phyloP scores from a whole-genome alignment of 2,113 vertebrate genomes.

The Anguilla japonica region DNA sequence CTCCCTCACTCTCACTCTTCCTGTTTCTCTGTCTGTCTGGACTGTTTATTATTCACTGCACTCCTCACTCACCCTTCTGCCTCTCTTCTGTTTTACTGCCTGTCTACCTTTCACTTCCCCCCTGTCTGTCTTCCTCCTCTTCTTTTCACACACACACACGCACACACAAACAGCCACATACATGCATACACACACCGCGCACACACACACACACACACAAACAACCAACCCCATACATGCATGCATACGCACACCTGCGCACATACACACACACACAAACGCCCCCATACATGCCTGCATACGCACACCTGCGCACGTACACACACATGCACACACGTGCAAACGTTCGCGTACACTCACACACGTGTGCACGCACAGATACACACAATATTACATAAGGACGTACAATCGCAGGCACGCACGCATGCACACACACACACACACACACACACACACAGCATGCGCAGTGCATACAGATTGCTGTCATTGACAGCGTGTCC shows the following conservation, averaged over 20 bases:
- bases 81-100: neutral
- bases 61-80: neutral
- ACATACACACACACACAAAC: conserved; percentile 10
- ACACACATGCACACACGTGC: neutral
- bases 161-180: no score
- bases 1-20: neutral
- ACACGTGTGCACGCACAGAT: conserved; percentile 10
- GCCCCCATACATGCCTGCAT: no score
- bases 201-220: neutral
- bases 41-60: neutral
- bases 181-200: neutral
- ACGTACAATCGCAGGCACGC: neutral
- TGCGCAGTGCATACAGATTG: conserved; percentile 21
- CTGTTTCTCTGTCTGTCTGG: no score
- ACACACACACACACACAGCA: conserved; percentile 2
- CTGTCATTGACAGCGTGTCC: conserved; percentile 27
- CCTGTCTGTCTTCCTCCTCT: neutral
- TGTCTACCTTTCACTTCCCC: neutral
- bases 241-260: no score
- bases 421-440: neutral
- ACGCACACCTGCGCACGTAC: no score
- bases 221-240: no score
- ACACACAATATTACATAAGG: neutral
- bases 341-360: neutral
- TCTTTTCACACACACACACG: neutral